These are phyloP conservation scores for Erinaceus europaeus DNA, from an alignment of 2,113 vertebrate species.

Conservation along the genomic window DNA sequence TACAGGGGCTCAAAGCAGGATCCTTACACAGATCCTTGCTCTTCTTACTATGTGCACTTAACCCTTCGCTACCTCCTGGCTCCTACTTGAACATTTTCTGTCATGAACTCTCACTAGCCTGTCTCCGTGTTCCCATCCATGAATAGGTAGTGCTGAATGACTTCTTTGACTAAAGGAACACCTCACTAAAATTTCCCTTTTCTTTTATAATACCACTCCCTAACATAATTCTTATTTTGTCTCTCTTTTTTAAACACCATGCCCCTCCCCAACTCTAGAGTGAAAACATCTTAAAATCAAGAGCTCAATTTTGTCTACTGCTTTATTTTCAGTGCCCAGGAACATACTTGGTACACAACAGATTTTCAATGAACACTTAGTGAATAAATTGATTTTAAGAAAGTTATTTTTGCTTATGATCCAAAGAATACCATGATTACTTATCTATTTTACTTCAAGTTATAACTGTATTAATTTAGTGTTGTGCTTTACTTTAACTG, in stretches of 20 bases:
- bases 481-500: slow-evolving; percentile 14
- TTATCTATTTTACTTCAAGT: slow-evolving; percentile 22
- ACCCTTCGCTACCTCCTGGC: no score
- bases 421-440: not conserved
- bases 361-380: not conserved
- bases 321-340: not conserved
- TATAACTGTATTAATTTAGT: not conserved
- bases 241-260: not conserved
- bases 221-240: not conserved
- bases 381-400: not conserved
- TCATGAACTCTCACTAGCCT: not conserved
- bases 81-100: not conserved
- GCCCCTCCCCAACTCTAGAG: not conserved
- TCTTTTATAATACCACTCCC: not conserved
- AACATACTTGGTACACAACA: not conserved
- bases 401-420: not conserved
- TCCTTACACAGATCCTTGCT: no score
- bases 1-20: no score
- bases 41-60: no score
- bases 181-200: not conserved
- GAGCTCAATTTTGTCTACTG: not conserved
- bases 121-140: not conserved
- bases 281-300: not conserved
- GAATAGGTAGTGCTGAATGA: not conserved
- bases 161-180: not conserved